Base-by-base conservation (phyloP, 1,140 invertebrate species). In the Lucilia cuprina region DNA sequence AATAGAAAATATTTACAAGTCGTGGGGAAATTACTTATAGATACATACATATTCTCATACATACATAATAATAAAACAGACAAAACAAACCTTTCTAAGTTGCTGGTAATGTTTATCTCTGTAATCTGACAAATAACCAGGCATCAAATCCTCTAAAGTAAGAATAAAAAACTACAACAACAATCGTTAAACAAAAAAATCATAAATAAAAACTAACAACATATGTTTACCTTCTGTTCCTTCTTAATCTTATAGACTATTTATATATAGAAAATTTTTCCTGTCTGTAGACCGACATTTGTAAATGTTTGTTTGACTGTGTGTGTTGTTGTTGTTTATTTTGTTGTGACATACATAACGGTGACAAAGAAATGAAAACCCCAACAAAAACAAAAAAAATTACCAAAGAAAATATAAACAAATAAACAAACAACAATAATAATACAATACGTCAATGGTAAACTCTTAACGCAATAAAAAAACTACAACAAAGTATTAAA, bases 221-320 rank as follows among this genome's bases (percentile, higher is more conserved):
- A 70, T 70, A 70, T 70, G 65, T 70, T 70, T 70, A 70, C 65
- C 65, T 70, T 70, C 65, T 70, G 65, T 70, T 70, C 21, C 50
- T 55, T 55, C 50, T 55, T 55, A 55, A 55, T 55, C 50, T 55
- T 55, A 17, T 41, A 41, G 10, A 41, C 41, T 41, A 41, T 55
- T 55, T 55, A 10, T 55, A 55, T 55, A 30, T 30, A 30, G 1
- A 30, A 30, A 30, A 30, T 41, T 10, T 41, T 41, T 41, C 10
- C 10, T 41, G 41, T 41, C 41, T 41, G 41, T 41, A 41, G 41
- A n/a, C 55, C 25, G 25, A 30, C 25, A 30, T 60, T 60, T n/a
- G 5, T 60, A 30, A 30, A 60, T 60, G 14, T 60, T 17, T 17
- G n/a, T 5, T 60, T 17, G 55, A 7, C 3, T 60, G 55, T n/a